Conservation (phyloP, 2,888 invertebrate genomes). For the Drosophila subquinaria region DNA sequence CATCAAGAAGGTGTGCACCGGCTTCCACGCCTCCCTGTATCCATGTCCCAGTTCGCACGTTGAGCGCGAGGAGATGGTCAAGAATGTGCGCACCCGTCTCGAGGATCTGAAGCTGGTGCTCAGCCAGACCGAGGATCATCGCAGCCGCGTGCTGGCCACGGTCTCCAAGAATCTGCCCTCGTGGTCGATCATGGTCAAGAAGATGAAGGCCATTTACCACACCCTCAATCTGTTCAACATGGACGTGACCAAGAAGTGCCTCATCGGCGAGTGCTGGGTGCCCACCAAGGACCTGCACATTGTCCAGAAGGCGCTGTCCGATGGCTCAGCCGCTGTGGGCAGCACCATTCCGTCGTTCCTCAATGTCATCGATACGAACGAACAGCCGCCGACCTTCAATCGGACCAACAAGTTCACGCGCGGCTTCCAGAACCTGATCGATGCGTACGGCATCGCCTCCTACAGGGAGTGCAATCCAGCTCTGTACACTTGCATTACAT, state of each 20-base stretch:
- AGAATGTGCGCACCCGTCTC: constrained; percentile 93
- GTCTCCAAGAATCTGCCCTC: constrained; percentile 94
- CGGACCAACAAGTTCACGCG: constrained; percentile 96
- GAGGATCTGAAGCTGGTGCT: constrained; percentile 93
- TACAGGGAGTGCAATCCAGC: constrained; percentile 98
- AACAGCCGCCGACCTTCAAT: constrained; percentile 96
- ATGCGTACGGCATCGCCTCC: constrained; percentile 97
- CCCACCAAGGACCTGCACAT: constrained; percentile 90
- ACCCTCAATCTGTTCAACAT: constrained; percentile 96
- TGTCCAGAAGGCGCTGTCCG: constrained; percentile 92
- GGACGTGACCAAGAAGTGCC: constrained; percentile 96
- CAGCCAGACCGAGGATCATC: constrained; percentile 94
- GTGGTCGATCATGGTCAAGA: constrained; percentile 94
- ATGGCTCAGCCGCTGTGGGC: constrained; percentile 94
- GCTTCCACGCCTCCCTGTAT: constrained; percentile 94
- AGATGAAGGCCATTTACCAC: constrained; percentile 97
- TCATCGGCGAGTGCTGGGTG: constrained; percentile 96
- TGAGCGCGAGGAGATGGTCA: constrained; percentile 93
- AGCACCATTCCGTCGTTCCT: constrained; percentile 97
- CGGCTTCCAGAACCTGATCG: constrained; percentile 97
- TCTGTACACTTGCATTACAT: constrained; percentile 94
- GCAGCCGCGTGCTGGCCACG: constrained; percentile 92
- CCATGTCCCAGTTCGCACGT: constrained; percentile 93
- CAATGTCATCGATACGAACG: constrained; percentile 93
- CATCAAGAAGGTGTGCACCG: constrained; percentile 95